Base-by-base conservation (phyloP, 1,140 invertebrate genomes). In the Nymphalis io region DNA sequence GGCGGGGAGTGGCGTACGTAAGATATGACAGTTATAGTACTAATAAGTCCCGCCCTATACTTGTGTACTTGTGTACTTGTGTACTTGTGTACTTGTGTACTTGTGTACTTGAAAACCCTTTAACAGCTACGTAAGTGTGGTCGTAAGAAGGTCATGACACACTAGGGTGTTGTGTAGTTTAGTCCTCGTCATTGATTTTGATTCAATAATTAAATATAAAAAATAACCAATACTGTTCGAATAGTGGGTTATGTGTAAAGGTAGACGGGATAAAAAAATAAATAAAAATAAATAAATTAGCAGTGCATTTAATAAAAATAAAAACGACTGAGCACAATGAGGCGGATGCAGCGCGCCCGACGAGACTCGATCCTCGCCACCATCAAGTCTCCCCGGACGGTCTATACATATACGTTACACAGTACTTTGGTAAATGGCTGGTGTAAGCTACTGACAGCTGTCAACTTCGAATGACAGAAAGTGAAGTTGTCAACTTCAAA, bases 301-400 rank as follows among this genome's bases (percentile, higher is more conserved):
- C 86, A 87, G 86, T 88, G 86, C 84, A 87, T 88, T 88, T 88
- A 88, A 87, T 88, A 88, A 84, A 85, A 88, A 84, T 84, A 81
- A 87, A 82, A 84, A 83, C 78, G 79, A 82, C 80, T 86, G 85
- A 88, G 85, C 84, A 85, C 78, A 82, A 71, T 72, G 78, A 85
- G 83, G 82, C 85, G 83, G 82, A 84, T 76, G 68, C 67, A 53
- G 71, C 64, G 55, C 61, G 42, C 60, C 68, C 71, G 72, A 46
- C 27, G 40, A 40, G 65, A 38, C 44, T 44, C 65, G 44, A 46
- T 53, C 51, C 38, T 20, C 53, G 15, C 40, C 13, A 53, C 16
- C 33, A 16, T 48, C 62, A 13, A 44, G 44, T 6, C 60, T 8
- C 13, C 1, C 1, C 46, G 46, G 46, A 8, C 42, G 51, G 20